Percentiles rank a stretch among this genome's conserved stretches.
Evolutionary conservation across 64 coral and sea anemone species (phyloP).

Genomic region (Orbicella faveolata): DNA sequence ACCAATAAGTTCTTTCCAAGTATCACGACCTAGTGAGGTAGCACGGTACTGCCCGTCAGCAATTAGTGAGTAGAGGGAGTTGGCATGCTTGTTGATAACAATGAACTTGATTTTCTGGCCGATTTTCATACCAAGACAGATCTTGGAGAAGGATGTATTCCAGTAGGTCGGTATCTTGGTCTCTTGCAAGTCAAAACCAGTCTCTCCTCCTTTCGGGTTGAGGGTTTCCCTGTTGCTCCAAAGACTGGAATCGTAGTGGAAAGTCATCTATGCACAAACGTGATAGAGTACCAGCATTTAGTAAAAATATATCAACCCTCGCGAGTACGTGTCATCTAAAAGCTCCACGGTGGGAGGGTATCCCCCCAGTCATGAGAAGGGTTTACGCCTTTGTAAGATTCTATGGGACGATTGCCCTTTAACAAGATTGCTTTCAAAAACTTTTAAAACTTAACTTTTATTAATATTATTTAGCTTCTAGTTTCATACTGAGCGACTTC

Average conservation of each 20-base stretch:
- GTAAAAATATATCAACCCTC: no score
- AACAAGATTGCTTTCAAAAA: no score
- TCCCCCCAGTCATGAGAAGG: no score
- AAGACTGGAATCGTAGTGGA: conserved; percentile 5
- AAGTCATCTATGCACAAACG: conserved; percentile 6
- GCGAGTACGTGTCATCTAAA: no score
- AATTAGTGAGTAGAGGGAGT: conserved; percentile 11
- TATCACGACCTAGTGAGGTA: neutral
- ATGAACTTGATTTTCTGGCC: neutral
- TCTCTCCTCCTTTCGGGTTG: conserved; percentile 6
- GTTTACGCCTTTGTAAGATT: no score
- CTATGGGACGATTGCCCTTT: no score
- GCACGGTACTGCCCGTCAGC: conserved; percentile 7
- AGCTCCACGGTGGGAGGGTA: no score
- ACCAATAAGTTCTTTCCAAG: conserved; percentile 21
- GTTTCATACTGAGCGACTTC: no score
- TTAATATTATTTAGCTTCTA: no score
- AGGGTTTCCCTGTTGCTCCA: conserved; percentile 19
- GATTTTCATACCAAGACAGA: conserved; percentile 55
- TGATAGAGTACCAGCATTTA: no score
- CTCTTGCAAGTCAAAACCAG: conserved; percentile 33
- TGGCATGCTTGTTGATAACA: no score
- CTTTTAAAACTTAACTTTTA: no score
- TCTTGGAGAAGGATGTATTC: conserved; percentile 5
- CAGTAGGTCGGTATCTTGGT: conserved; percentile 52